These are phyloP conservation scores for Aethes cnicana DNA, from an alignment of 2,888 invertebrate species.

Conservation along the genomic window DNA sequence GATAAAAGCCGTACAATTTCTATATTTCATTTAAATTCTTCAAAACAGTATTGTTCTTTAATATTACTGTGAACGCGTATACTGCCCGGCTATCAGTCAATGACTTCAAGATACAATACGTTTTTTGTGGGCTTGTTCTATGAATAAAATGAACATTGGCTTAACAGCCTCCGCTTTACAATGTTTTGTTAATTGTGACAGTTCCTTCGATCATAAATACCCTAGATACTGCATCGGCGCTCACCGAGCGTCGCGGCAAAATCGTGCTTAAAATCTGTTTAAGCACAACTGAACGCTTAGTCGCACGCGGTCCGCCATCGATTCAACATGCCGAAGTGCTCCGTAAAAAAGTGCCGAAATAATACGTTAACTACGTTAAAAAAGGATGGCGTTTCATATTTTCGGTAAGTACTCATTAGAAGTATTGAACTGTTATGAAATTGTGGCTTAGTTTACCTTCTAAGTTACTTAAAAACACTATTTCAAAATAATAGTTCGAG, in stretches of 20 bases:
- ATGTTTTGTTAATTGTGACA: too few relatives aligned
- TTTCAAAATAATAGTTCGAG: background rate
- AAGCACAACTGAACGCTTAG: background rate
- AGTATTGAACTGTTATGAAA: background rate
- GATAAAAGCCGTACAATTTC: background rate
- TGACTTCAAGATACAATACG: too few relatives aligned
- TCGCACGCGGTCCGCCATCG: background rate
- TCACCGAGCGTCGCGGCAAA: too few relatives aligned
- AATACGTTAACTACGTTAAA: background rate
- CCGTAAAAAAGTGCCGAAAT: constrained; percentile 3
- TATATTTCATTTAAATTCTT: background rate
- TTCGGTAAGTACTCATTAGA: background rate
- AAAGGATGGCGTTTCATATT: constrained; percentile 3
- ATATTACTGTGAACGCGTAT: background rate
- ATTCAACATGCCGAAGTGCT: constrained; percentile 2
- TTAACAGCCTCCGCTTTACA: too few relatives aligned
- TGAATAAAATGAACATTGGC: too few relatives aligned
- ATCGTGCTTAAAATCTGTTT: background rate
- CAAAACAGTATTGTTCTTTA: background rate
- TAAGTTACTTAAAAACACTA: background rate
- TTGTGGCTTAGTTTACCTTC: background rate
- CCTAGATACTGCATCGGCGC: too few relatives aligned
- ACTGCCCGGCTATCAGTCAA: constrained; percentile 13
- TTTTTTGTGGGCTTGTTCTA: too few relatives aligned
- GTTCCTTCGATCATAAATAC: too few relatives aligned